phyloP scores from a whole-genome alignment of 64 coral and sea anemone genomes.

The Montipora foliosa region DNA sequence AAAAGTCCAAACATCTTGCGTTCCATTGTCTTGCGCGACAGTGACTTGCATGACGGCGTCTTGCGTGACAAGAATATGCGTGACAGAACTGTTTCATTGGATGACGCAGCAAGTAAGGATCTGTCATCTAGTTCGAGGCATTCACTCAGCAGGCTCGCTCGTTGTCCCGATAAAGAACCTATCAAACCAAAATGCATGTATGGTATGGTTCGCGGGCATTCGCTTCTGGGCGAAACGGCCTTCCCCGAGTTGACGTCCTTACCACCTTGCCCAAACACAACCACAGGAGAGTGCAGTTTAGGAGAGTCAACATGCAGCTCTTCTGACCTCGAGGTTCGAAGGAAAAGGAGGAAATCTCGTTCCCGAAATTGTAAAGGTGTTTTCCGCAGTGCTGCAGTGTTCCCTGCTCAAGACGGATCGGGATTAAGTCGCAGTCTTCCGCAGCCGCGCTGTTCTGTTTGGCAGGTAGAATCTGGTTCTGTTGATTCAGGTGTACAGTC shows the following conservation, averaged over 20 bases:
- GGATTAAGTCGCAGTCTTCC: neutral
- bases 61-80: neutral
- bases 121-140: neutral
- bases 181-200: constrained; percentile 28
- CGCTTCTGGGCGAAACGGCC: neutral
- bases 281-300: neutral
- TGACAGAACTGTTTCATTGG: neutral
- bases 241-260: neutral
- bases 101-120: neutral
- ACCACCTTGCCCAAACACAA: neutral
- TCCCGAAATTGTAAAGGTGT: neutral
- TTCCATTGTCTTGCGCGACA: neutral
- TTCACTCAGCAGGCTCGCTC: neutral
- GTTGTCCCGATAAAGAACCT: neutral
- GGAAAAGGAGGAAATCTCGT: neutral
- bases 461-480: neutral
- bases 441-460: neutral
- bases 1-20: neutral
- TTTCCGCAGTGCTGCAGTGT: constrained; percentile 31
- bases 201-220: neutral
- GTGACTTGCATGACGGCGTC: neutral
- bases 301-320: neutral
- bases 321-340: neutral
- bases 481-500: neutral
- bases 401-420: neutral